These are phyloP conservation scores for Brachyopa scutellaris DNA, from an alignment of 2,888 invertebrate genomes.

Conservation along the genomic window DNA sequence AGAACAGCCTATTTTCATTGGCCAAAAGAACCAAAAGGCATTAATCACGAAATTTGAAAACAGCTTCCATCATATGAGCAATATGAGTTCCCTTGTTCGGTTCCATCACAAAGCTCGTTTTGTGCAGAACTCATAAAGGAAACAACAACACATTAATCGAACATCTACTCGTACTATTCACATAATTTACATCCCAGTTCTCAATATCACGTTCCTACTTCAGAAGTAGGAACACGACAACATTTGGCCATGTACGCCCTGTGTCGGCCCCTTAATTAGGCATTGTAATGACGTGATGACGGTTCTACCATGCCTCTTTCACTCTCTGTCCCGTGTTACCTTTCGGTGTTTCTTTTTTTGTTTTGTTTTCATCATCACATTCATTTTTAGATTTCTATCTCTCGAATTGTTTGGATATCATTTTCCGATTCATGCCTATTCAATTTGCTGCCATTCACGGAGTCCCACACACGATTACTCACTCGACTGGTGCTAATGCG, in stretches of 20 bases:
- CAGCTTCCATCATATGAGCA: no score
- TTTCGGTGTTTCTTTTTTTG: conserved; percentile 16
- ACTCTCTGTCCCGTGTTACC: conserved; percentile 25
- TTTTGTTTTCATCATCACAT: conserved; percentile 42
- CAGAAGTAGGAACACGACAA: conserved; percentile 62
- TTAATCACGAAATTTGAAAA: no score
- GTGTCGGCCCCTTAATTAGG: conserved; percentile 72
- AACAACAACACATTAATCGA: conserved; percentile 18
- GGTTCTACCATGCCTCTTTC: conserved; percentile 45
- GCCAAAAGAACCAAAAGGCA: no score
- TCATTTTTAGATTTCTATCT: conserved; percentile 67
- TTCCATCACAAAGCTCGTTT: no score
- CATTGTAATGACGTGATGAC: conserved; percentile 70
- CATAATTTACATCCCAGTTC: conserved; percentile 33
- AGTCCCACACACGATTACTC: conserved; percentile 70
- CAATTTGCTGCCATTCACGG: conserved; percentile 69
- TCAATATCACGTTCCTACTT: conserved; percentile 54
- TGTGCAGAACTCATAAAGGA: not conserved
- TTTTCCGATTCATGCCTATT: conserved; percentile 71
- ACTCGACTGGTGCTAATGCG: conserved; percentile 56
- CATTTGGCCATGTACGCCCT: conserved; percentile 56
- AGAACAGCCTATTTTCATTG: no score
- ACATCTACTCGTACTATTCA: conserved; percentile 18
- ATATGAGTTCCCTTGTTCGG: no score
- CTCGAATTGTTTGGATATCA: conserved; percentile 68